phyloP scores from a whole-genome alignment of 2,888 invertebrate species.

The Andricus quercusramuli region DNA sequence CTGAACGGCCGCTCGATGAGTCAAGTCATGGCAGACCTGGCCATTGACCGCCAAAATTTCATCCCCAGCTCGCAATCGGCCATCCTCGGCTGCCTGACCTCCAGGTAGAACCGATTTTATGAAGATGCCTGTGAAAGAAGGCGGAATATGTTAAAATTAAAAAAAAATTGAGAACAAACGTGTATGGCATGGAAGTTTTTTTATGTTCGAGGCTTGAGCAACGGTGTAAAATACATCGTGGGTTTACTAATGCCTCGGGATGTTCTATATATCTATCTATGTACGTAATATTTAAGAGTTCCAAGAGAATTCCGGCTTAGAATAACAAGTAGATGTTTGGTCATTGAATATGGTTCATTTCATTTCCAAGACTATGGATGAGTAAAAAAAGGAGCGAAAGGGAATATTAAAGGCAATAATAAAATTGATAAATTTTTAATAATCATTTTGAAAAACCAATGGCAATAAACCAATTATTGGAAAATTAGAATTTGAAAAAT shows the following conservation, averaged over 20 bases:
- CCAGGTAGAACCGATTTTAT: conserved; percentile 91
- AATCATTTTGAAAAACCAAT: background rate
- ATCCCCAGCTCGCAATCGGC: conserved; percentile 90
- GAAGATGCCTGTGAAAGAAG: conserved; percentile 83
- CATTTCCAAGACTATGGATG: background rate
- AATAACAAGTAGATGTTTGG: background rate
- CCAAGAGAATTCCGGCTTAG: conserved; percentile 16
- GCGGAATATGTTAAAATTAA: conserved; percentile 37
- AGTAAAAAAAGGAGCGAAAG: too few species aligned
- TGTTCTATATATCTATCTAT: conserved; percentile 32
- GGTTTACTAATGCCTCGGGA: background rate
- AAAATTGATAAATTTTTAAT: background rate
- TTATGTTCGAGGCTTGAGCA: conserved; percentile 19
- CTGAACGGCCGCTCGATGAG: conserved; percentile 89
- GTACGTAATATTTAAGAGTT: conserved; percentile 51
- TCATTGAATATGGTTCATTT: conserved; percentile 13
- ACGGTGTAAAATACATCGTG: conserved; percentile 25
- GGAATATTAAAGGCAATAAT: background rate
- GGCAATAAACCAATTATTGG: too few species aligned
- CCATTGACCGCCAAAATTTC: conserved; percentile 91
- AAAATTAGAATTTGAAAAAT: too few species aligned
- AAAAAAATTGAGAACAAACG: conserved; percentile 32
- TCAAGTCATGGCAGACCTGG: conserved; percentile 88
- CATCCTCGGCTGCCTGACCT: conserved; percentile 92
- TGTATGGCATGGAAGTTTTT: conserved; percentile 27